Percentiles rank a stretch among this genome's conserved stretches.
Conservation (phyloP, 1,140 invertebrate genomes). For the Spodoptera frugiperda region DNA sequence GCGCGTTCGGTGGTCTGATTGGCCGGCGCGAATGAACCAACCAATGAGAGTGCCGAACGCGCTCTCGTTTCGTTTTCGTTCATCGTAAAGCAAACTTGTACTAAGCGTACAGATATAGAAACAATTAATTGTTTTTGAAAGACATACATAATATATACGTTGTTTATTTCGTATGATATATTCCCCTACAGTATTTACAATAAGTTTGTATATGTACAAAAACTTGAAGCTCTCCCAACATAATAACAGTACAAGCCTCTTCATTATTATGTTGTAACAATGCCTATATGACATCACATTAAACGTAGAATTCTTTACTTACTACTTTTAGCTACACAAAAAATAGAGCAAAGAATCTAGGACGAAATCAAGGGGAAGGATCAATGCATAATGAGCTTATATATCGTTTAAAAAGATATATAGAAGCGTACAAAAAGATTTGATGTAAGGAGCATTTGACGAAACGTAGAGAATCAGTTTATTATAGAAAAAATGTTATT, state of each 20-base stretch:
- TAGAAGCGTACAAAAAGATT: conserved; percentile 15
- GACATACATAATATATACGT: conserved; percentile 19
- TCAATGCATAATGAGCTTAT: conserved; percentile 4
- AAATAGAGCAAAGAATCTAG: conserved; percentile 24
- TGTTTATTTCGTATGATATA: conserved; percentile 40
- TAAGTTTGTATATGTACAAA: conserved; percentile 43
- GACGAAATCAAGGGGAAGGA: background rate
- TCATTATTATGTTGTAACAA: conserved; percentile 39
- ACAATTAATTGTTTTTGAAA: conserved; percentile 36
- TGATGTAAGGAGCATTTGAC: background rate
- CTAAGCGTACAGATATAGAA: no score
- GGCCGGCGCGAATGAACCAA: no score
- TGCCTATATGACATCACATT: conserved; percentile 42
- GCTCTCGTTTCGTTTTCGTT: no score
- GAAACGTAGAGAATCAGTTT: conserved; percentile 12
- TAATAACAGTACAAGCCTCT: conserved; percentile 42
- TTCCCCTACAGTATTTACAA: conserved; percentile 38
- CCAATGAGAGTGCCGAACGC: no score
- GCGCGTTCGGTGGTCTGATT: no score
- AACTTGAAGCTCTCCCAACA: conserved; percentile 37
- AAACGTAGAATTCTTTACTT: conserved; percentile 24
- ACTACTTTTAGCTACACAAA: conserved; percentile 33
- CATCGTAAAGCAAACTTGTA: no score
- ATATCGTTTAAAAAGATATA: conserved; percentile 3
- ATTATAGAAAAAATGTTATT: conserved; percentile 17